Evolutionary conservation across 1,140 invertebrate species (phyloP), one percentile per base, ranked within the genome.

Genomic region (Aphaenogaster ashmeadi): DNA sequence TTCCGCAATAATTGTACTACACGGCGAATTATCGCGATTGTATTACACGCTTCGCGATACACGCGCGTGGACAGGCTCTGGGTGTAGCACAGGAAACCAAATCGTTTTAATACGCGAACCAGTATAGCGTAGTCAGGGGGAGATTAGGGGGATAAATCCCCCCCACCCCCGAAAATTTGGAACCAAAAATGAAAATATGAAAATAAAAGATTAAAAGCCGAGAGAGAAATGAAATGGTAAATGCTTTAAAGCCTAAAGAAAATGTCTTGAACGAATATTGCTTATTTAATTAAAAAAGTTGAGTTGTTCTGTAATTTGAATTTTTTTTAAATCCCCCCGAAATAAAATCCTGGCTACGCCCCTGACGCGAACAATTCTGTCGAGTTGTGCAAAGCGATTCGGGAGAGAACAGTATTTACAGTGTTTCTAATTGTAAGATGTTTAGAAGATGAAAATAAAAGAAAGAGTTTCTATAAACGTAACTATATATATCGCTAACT

Each of bases 1-100:
- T 90, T 85, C 75, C 62, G 72, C 56, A 91, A 91, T 91, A 91
- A 91, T 91, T 90, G 89, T 91, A 75, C 89, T 90, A 90, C 89
- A 75, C 41, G 80, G 47, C 80, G 44, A 90, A 87, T 90, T 86
- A 88, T 91, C 89, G 75, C 71, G 50, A 33, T 44, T 74, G 87
- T 89, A 75, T 89, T 89, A 71, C 69, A 15, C 15, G 0, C 5
- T 15, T 18, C 38, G n/a, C n/a, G 60, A 74, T 84, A 75, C 58
- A 7, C 67, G 44, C 64, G 11, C 44, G 21, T 27, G 13, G 74
- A 36, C 41, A 66, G 38, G 8, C 18, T 67, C 62, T 33, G 2
- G 41, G 13, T 50, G 52, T 75, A 38, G 9, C n/a, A 13, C 36
- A 18, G 54, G 11, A 36, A 47, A 56, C 18, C 4, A 36, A 74